These are phyloP conservation scores for Channa striata DNA, from an alignment of 2,797 vertebrate genomes.

Conservation along the genomic window DNA sequence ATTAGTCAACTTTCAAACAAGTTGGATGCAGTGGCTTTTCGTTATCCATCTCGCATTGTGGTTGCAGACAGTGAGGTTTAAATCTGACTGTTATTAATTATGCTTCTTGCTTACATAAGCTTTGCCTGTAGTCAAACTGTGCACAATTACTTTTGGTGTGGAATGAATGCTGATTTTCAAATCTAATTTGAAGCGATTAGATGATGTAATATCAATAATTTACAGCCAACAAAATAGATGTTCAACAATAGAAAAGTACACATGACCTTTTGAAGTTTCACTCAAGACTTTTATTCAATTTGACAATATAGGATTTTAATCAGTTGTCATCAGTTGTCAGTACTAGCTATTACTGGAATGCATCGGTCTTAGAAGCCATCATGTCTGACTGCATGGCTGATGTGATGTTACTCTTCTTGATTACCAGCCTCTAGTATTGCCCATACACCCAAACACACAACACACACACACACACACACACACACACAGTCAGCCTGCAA, in stretches of 20 bases:
- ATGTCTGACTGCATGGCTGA: slow-evolving; percentile 36
- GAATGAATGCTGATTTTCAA: slow-evolving; percentile 18
- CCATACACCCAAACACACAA: background rate
- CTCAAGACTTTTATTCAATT: background rate
- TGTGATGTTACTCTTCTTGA: slow-evolving; percentile 50
- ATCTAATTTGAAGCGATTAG: slow-evolving; percentile 31
- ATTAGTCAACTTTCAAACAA: slow-evolving; percentile 13
- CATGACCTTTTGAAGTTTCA: background rate
- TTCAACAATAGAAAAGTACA: background rate
- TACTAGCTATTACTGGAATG: slow-evolving; percentile 17
- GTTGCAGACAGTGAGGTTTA: slow-evolving; percentile 29
- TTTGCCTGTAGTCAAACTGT: slow-evolving; percentile 29
- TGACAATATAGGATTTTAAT: slow-evolving; percentile 17
- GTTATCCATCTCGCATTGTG: slow-evolving; percentile 26
- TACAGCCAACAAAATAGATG: background rate
- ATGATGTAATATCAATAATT: slow-evolving; percentile 22
- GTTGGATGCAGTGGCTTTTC: slow-evolving; percentile 9
- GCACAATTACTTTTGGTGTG: slow-evolving; percentile 19
- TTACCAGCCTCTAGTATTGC: slow-evolving; percentile 36
- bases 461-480: slow-evolving; percentile 10
- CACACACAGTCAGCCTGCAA: slow-evolving; percentile 19
- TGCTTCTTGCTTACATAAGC: slow-evolving; percentile 44
- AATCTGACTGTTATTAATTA: slow-evolving; percentile 41
- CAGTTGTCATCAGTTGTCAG: slow-evolving; percentile 33
- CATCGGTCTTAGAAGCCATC: slow-evolving; percentile 30